Percentiles rank a stretch among this genome's conserved stretches.
These are phyloP conservation scores for Atopsyche davidsoni DNA, from an alignment of 1,140 invertebrate species.

Conservation along the genomic window DNA sequence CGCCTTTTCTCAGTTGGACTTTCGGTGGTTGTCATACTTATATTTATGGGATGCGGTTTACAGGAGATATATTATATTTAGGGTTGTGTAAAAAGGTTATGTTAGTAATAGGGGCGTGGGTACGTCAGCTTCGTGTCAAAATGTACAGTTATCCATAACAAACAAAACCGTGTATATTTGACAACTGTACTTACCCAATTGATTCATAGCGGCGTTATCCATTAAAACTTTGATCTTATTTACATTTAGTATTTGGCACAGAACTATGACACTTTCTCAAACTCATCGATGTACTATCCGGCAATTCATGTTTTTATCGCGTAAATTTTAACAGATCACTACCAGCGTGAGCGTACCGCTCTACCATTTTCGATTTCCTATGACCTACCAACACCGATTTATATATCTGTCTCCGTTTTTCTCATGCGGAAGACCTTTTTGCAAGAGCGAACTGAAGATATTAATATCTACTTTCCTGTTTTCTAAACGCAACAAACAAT, in stretches of 20 bases:
- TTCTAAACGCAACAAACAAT: constrained; percentile 15
- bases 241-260: constrained; percentile 17
- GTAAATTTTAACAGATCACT: constrained; percentile 12
- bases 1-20: too few relatives aligned
- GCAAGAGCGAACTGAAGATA: constrained; percentile 17
- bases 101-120: constrained; percentile 31
- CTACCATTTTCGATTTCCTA: constrained; percentile 12
- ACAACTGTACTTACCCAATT: constrained; percentile 21
- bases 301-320: constrained; percentile 13
- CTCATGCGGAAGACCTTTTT: background rate
- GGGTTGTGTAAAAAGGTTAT: constrained; percentile 24
- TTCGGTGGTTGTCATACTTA: too few relatives aligned
- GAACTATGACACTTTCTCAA: constrained; percentile 19
- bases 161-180: constrained; percentile 22
- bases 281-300: constrained; percentile 16
- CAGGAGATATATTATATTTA: too few relatives aligned
- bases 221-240: constrained; percentile 9
- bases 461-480: constrained; percentile 1
- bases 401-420: constrained; percentile 13
- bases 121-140: constrained; percentile 48
- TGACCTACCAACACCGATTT: constrained; percentile 6
- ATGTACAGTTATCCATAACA: constrained; percentile 38
- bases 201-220: constrained; percentile 18
- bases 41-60: too few relatives aligned
- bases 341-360: constrained; percentile 13